Conservation (phyloP, 2,113 vertebrate species). For the Paratilapia polleni region DNA sequence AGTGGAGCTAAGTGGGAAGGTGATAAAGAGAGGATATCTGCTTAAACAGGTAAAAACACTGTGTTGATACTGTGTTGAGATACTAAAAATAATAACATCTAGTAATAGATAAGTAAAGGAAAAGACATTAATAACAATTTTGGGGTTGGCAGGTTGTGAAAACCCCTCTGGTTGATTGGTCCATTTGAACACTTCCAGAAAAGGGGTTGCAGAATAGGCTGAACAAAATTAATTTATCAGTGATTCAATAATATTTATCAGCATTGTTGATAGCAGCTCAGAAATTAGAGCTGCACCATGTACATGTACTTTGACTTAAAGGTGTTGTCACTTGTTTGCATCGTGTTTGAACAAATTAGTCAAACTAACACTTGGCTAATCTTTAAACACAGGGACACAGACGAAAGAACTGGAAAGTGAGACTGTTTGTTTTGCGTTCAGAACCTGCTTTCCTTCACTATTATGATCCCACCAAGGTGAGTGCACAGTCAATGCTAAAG, state of each 20-base stretch:
- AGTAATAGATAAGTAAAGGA: too few relatives aligned
- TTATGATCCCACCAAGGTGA: constrained; percentile 92
- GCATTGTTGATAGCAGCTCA: background rate
- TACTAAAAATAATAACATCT: background rate
- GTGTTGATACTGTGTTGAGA: background rate
- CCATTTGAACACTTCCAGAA: background rate
- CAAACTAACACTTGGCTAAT: background rate
- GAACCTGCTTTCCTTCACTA: constrained; percentile 93
- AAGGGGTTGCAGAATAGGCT: background rate
- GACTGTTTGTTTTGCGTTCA: constrained; percentile 91
- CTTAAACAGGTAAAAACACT: constrained; percentile 88
- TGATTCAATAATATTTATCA: background rate
- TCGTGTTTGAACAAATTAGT: background rate
- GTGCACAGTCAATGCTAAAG: background rate
- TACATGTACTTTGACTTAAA: background rate
- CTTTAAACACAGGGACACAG: constrained; percentile 87
- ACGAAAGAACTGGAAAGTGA: constrained; percentile 97
- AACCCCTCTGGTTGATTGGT: background rate
- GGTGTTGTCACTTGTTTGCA: background rate
- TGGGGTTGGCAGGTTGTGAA: background rate
- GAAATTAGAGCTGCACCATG: background rate
- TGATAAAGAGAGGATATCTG: constrained; percentile 91
- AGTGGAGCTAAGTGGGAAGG: constrained; percentile 87
- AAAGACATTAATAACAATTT: background rate
- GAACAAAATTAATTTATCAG: background rate